Base-by-base conservation (phyloP, 2,113 vertebrate species). In the Aegypius monachus region DNA sequence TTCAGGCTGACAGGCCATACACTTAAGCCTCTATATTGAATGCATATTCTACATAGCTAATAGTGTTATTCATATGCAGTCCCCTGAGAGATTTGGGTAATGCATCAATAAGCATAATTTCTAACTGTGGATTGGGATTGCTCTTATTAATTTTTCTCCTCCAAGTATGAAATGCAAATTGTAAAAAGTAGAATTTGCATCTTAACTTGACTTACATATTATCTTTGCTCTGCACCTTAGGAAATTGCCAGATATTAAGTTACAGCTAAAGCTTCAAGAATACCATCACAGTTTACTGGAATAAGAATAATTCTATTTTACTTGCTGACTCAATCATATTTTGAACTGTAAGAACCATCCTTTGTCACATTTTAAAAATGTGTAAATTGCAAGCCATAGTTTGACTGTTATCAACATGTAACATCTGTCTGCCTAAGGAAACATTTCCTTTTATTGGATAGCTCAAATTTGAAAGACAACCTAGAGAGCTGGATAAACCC, bases 211-310 rank as follows among this genome's bases (percentile, higher is more conserved):
- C 74, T 96, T 56, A 67, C 2, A 7, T 53, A 90, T 93, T 97
- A 96, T 96, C 90, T 95, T 90, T 94, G 71, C 50, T 85, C 81
- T 86, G 92, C 95, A 95, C 96, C 92, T 93, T 92, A 88, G 73
- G 66, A 96, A 94, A 86, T 29, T 66, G 36, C 66, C 53, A 80
- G 75, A 73, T 92, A 94, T 25, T 66, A 78, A 70, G 45, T 74
- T 90, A 86, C 10, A 92, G 40, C 88, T 52, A 86, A 55, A 94
- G 70, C 78, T 87, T 65, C 52, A 59, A 47, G 70, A 92, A 50
- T 59, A 66, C 32, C 88, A 86, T 45, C 53, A 79, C 6, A 32
- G 13, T 86, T 77, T 67, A 50, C 34, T 81, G 32, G 53, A 87
- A 89, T 42, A 20, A 87, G 61, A 81, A 19, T 73, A 36, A 86